These are phyloP conservation scores for Eulimnadia texana DNA, from an alignment of 1,140 invertebrate genomes.

Conservation along the genomic window DNA sequence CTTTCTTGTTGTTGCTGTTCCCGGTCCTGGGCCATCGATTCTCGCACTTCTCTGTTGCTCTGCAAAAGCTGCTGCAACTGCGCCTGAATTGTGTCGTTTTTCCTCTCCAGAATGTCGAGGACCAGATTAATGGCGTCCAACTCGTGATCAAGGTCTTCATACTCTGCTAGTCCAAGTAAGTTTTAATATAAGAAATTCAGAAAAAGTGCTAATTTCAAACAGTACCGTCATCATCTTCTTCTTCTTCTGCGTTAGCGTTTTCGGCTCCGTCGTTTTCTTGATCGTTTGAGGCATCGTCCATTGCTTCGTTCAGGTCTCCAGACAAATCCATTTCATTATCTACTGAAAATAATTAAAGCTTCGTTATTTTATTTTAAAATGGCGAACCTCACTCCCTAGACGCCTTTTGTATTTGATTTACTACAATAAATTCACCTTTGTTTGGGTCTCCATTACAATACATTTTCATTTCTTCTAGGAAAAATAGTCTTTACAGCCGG, in stretches of 20 bases:
- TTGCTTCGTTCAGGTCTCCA: not conserved
- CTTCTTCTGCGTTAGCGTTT: not conserved
- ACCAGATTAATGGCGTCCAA: not conserved
- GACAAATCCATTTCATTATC: too few species aligned
- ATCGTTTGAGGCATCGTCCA: not conserved
- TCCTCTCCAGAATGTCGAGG: conserved; percentile 6
- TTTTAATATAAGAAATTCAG: too few species aligned
- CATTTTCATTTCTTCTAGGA: not conserved
- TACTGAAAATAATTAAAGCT: too few species aligned
- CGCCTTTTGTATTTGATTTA: too few species aligned
- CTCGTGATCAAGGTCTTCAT: not conserved
- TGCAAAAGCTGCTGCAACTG: not conserved
- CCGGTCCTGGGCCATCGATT: not conserved
- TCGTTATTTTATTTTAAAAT: too few species aligned
- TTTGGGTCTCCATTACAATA: too few species aligned
- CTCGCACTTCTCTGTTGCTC: conserved; percentile 1
- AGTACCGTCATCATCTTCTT: too few species aligned
- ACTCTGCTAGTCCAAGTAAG: not conserved
- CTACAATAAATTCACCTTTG: too few species aligned
- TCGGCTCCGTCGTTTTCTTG: not conserved
- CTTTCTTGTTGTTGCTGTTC: not conserved
- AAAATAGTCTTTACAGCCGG: not conserved
- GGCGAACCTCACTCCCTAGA: too few species aligned
- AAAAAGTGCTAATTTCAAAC: too few species aligned
- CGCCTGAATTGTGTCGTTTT: conserved; percentile 4